Evolutionary conservation across 1,140 invertebrate species (phyloP), one percentile per base, ranked within the genome.

Genomic region (Drosophila busckii): DNA sequence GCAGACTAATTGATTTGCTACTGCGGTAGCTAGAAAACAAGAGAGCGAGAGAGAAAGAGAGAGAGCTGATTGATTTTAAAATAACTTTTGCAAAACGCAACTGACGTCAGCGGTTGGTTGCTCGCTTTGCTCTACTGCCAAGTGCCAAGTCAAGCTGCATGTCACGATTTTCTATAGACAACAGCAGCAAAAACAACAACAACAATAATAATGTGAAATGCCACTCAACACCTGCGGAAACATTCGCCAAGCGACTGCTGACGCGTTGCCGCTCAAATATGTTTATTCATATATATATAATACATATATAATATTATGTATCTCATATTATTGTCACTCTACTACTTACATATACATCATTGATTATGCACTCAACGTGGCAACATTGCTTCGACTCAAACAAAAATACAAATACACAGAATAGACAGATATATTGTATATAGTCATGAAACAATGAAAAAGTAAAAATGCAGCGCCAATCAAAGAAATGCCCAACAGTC

Each of bases 181-280:
- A 65, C 58, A 55, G 23, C 53, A 38, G 12, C 19, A 29, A 40
- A 48, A 35, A 23, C 31, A 50, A 4, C 49, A 41, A 15, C 41
- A 75, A 38, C 62, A 73, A 78, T 50, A 80, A 66, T 62, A 50
- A 68, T 60, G 68, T 60, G 68, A 78, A 78, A 78, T 78, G 73
- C 73, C 73, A 78, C 73, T 78, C 75, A 58, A 78, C 73, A 78
- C 73, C 73, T 78, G 73, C 73, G 75, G 73, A 78, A 78, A 80
- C 82, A 78, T 80, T 68, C 58, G 69, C 52, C 58, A 67, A 56
- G 62, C 64, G 71, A 65, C 73, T 76, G 70, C 62, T 35, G 40
- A 61, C 49, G 52, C 42, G 50, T 17, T 46, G 34, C 58, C 50
- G 53, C 40, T 60, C 38, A 53, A 31, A 35, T 52, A 20, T 48